Evolutionary conservation across 2,797 vertebrate genomes (phyloP).

Genomic region (Myotis daubentonii): DNA sequence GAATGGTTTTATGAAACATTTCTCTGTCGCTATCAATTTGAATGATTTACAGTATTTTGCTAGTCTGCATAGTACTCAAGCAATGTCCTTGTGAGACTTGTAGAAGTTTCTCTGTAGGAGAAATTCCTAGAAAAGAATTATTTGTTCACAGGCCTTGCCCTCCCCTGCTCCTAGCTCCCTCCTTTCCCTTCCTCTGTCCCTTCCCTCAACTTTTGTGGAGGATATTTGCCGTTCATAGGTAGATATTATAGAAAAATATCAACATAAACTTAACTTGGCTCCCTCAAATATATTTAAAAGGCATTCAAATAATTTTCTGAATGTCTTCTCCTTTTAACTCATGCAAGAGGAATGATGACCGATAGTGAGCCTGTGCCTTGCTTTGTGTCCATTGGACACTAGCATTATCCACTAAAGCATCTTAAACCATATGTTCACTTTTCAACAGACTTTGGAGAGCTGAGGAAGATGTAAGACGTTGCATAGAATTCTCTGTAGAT

Average conservation of each 20-base stretch:
- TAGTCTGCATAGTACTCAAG: not conserved
- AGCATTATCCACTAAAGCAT: not conserved
- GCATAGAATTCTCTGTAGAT: not conserved
- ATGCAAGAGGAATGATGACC: not conserved
- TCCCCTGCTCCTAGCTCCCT: not conserved
- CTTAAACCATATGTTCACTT: not conserved
- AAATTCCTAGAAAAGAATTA: not conserved
- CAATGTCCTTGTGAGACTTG: not conserved
- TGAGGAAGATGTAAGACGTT: constrained; percentile 19
- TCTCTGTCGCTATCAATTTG: not conserved
- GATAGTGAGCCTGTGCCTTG: not conserved
- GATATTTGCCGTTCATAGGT: not conserved
- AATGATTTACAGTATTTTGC: not conserved
- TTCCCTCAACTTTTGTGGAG: not conserved
- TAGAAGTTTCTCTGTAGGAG: not conserved
- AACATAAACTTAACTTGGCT: not conserved
- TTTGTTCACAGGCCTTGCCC: not conserved
- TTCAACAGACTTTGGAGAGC: constrained; percentile 49
- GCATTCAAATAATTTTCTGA: not conserved
- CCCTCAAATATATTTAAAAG: not conserved
- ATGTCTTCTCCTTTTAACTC: not conserved
- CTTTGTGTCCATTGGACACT: not conserved
- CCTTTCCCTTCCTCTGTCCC: not conserved
- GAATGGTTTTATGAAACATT: not conserved
- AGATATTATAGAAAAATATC: not conserved